phyloP scores from a whole-genome alignment of 2,888 invertebrate species.

The Venusia cambrica region DNA sequence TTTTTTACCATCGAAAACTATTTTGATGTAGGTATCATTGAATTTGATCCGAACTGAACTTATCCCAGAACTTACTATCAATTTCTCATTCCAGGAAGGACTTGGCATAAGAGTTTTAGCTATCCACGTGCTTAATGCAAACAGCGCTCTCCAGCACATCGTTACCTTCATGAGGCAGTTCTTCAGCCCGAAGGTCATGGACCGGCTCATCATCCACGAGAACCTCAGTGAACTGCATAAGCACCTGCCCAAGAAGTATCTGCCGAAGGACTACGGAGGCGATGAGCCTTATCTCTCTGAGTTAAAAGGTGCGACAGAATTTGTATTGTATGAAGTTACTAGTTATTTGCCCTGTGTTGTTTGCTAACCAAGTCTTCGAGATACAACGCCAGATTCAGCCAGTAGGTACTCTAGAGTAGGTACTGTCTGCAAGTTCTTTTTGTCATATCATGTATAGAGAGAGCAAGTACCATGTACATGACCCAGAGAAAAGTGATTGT shows the following conservation, averaged over 20 bases:
- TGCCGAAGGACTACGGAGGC: slow-evolving; percentile 58
- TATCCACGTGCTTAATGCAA: slow-evolving; percentile 67
- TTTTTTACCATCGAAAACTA: too few relatives aligned
- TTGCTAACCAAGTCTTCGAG: too few relatives aligned
- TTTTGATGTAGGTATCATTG: too few relatives aligned
- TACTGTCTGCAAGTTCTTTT: too few relatives aligned
- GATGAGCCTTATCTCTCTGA: slow-evolving; percentile 46
- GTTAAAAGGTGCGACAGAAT: slow-evolving; percentile 49
- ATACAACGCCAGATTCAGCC: too few relatives aligned
- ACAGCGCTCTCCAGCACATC: slow-evolving; percentile 47
- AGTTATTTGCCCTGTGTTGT: too few relatives aligned
- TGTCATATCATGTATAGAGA: too few relatives aligned
- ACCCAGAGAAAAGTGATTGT: too few relatives aligned
- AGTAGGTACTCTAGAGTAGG: too few relatives aligned
- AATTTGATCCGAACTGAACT: too few relatives aligned
- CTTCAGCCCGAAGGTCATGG: slow-evolving; percentile 60
- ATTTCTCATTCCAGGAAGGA: slow-evolving; percentile 63
- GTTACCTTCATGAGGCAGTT: slow-evolving; percentile 52
- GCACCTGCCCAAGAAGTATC: slow-evolving; percentile 43
- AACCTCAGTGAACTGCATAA: slow-evolving; percentile 46
- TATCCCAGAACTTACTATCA: too few relatives aligned
- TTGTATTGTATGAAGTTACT: not conserved
- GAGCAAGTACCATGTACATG: too few relatives aligned
- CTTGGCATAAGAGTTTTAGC: slow-evolving; percentile 57
- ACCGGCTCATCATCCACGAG: slow-evolving; percentile 45